These are phyloP conservation scores for Oreochromis niloticus DNA, from an alignment of 2,113 vertebrate genomes.

Conservation along the genomic window DNA sequence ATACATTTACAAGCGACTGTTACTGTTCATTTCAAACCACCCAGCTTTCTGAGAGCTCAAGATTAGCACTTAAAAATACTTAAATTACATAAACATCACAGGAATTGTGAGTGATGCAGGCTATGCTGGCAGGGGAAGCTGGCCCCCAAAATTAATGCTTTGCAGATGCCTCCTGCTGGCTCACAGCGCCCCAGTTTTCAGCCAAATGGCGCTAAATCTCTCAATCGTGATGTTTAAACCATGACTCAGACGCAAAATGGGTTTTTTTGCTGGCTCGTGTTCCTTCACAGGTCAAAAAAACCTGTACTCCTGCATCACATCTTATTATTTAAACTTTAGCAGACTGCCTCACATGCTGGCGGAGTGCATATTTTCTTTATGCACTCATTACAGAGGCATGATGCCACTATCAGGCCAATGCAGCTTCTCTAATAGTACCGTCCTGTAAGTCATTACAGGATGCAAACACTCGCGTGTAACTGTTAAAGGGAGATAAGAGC, in stretches of 20 bases:
- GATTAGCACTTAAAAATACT: not conserved
- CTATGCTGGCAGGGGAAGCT: not conserved
- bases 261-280: rapidly evolving
- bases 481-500: not conserved
- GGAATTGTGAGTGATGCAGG: not conserved
- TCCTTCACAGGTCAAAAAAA: not conserved
- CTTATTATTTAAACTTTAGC: not conserved
- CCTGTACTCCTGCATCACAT: not conserved
- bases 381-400: not conserved
- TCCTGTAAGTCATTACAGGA: not conserved
- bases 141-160: conserved; percentile 27
- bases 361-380: not conserved
- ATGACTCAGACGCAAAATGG: not conserved
- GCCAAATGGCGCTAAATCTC: not conserved
- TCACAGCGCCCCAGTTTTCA: not conserved
- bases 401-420: not conserved
- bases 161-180: conserved; percentile 54
- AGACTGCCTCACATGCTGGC: not conserved
- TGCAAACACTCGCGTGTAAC: not conserved
- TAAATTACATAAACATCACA: not conserved
- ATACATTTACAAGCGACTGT: not conserved
- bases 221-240: not conserved
- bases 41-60: not conserved
- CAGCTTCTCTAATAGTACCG: not conserved
- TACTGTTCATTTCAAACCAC: not conserved